phyloP scores from a whole-genome alignment of 2,797 vertebrate genomes.

The Crenuchus spilurus region DNA sequence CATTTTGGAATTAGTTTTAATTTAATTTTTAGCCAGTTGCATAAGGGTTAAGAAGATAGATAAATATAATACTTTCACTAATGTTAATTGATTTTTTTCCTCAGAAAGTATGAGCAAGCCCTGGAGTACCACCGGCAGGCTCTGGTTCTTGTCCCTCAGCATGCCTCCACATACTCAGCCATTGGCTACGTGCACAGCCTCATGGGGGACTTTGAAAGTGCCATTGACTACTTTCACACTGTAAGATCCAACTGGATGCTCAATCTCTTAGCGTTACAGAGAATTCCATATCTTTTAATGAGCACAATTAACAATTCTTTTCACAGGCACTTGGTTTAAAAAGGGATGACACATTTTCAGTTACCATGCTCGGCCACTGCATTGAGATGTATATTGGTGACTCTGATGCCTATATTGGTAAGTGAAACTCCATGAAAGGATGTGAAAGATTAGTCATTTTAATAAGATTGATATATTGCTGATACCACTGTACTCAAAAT shows the following conservation, averaged over 20 bases:
- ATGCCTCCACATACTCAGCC: slow-evolving; percentile 96
- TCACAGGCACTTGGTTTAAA: slow-evolving; percentile 94
- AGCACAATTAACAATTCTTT: background rate
- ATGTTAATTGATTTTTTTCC: slow-evolving; percentile 1
- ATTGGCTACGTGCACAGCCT: slow-evolving; percentile 98
- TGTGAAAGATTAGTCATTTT: background rate
- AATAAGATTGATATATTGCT: background rate
- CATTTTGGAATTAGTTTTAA: background rate
- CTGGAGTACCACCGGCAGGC: slow-evolving; percentile 98
- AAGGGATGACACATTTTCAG: slow-evolving; percentile 97
- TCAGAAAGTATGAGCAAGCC: slow-evolving; percentile 95
- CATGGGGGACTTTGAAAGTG: slow-evolving; percentile 97
- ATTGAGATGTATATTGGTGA: slow-evolving; percentile 99
- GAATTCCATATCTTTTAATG: background rate
- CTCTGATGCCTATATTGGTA: slow-evolving; percentile 97
- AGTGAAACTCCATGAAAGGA: slow-evolving; percentile 43
- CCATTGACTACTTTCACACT: slow-evolving; percentile 98
- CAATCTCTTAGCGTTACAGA: background rate
- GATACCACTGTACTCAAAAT: background rate
- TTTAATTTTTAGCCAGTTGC: no score
- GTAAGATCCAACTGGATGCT: slow-evolving; percentile 68
- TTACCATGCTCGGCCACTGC: slow-evolving; percentile 98
- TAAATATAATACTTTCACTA: background rate
- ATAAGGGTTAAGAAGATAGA: background rate
- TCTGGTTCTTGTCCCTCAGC: slow-evolving; percentile 94